Base-by-base conservation (phyloP, 2,113 vertebrate species). In the Mionectes macconnelli region DNA sequence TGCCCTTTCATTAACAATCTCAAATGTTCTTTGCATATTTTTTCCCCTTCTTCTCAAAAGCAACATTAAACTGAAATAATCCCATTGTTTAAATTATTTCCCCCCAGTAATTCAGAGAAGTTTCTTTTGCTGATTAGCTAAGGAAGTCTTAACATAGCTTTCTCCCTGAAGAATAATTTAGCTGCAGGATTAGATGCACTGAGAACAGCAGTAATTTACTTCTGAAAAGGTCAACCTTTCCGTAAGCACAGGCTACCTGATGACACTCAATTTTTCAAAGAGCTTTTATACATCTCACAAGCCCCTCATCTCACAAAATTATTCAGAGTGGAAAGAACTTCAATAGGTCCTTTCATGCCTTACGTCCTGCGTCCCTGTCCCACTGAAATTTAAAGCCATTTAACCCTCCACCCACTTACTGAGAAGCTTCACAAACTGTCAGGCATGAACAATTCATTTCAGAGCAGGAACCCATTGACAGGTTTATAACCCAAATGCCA, bases 181-280 rank as follows among this genome's bases (percentile, higher is more conserved):
- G 83, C 86, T 92, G 82, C 63, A 95, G 94, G 94, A 96, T 94
- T 96, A 95, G 88, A 94, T 28, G 77, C 73, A 91, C 74, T 19
- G 14, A 69, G 85, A 95, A 92, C 7, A 86, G 91, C 93, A 87
- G 69, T 50, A 84, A 96, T 44, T 94, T 78, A 49, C 90, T 96
- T 88, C 93, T 90, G 85, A 95, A 85, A 95, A 97, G 91, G 93
- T 91, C 91, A 78, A 30, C 23, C 55, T 83, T 88, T 94, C 91
- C 70, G 42, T 92, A 89, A 91, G 96, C 86, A 90, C 72, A 76
- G 86, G 90, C 93, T 93, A 91, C 92, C 82, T 94, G 86, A 64
- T 64, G 91, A 78, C 80, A 77, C 69, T 42, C 37, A 10, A 40
- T 62, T 96, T 90, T 60, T 92, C 90, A 88, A 85, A 95, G 80